A percentile compares a stretch with the other conserved stretches of the same genome.
Evolutionary conservation across 1,140 invertebrate genomes (phyloP).

Genomic region (Helicoverpa armigera): DNA sequence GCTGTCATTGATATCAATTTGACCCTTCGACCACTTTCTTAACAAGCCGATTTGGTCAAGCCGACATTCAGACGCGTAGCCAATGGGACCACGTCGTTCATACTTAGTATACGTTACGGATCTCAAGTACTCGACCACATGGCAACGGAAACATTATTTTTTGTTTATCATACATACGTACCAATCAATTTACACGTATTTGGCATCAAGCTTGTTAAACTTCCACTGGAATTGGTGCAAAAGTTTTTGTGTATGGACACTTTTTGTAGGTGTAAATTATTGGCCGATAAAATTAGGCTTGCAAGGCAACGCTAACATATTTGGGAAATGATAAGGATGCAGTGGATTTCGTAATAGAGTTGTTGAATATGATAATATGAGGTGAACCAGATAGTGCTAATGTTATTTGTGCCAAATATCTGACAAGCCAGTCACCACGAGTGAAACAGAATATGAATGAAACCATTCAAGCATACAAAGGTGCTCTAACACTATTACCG

Average conservation of each 20-base stretch:
- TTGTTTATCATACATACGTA: conserved; percentile 38
- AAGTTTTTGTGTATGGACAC: conserved; percentile 15
- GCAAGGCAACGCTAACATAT: background rate
- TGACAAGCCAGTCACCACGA: no score
- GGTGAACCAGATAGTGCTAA: background rate
- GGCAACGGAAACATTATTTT: conserved; percentile 27
- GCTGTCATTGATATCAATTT: conserved; percentile 4
- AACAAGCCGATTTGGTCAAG: conserved; percentile 11
- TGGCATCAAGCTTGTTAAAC: conserved; percentile 12
- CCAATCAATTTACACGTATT: conserved; percentile 36
- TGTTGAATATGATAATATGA: background rate
- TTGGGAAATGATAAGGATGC: conserved; percentile 3
- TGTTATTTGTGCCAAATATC: no score
- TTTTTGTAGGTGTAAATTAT: conserved; percentile 30
- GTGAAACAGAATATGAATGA: no score
- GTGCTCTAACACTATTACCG: no score
- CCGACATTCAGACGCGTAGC: background rate
- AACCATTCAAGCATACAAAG: no score
- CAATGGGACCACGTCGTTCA: conserved; percentile 6
- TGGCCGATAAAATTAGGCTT: conserved; percentile 8
- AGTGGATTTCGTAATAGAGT: conserved; percentile 13
- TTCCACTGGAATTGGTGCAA: conserved; percentile 26
- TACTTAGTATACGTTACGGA: conserved; percentile 11
- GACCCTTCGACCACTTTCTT: conserved; percentile 29
- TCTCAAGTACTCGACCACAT: conserved; percentile 26